Evolutionary conservation across 1,140 invertebrate species (phyloP), one percentile per base, ranked within the genome.

Genomic region (Phocides pigmalion): DNA sequence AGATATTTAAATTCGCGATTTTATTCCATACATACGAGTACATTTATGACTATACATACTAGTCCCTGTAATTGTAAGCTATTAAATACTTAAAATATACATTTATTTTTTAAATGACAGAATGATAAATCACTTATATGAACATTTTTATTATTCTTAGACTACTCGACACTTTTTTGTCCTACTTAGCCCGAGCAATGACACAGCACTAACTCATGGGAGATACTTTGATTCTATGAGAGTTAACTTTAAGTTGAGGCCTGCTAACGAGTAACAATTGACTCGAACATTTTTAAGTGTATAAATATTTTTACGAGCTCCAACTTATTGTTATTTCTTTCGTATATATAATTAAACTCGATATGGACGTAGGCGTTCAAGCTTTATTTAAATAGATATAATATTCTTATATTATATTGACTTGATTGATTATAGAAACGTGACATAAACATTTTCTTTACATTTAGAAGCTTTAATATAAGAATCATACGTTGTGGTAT

Each of bases 171-270:
- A 61, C 59, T 49, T 67, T 67, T 67, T 67, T 70, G 65, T 75
- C 53, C 69, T 35, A 68, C 56, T 62, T 37, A 72, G 71, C 59
- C 64, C 64, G 74, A 75, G 76, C 80, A 81, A 87, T 90, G 87
- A 90, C 84, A 82, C 81, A 87, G 87, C 87, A 72, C 66, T 81
- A 79, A 81, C 68, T 84, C 64, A 84, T 66, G 78, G 87, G 82
- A 85, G 86, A 85, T 90, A 85, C 86, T 90, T 84, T 68, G 76
- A 82, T 83, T 87, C 85, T 89, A 85, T 85, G 79, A 72, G 79
- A 79, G 79, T 81, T 81, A 82, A 82, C 76, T 84, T 74, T 73
- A 72, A 84, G 74, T 64, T 73, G 71, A 70, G 68, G 56, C 56
- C 68, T 72, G 72, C 82, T 90, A 90, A 89, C 84, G 84, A 90